A percentile compares a stretch with the other conserved stretches of the same genome.
Evolutionary conservation across 2,113 vertebrate species (phyloP).

Genomic region (Actenoides hombroni): DNA sequence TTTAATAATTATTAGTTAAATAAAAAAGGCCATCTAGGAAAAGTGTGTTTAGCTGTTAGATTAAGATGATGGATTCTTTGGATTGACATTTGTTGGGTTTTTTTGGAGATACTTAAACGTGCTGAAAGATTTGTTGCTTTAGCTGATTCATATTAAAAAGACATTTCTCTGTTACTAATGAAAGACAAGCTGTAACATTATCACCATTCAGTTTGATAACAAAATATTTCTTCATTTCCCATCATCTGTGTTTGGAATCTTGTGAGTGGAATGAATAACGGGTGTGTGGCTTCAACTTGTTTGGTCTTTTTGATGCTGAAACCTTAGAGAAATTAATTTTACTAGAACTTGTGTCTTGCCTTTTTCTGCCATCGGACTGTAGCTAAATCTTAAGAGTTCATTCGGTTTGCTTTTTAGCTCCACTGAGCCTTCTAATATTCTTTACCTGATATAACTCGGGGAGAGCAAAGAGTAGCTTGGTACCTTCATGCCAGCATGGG

Average conservation of each 20-base stretch:
- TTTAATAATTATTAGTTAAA: neutral
- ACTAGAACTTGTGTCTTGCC: neutral
- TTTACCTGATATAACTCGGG: neutral
- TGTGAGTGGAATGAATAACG: neutral
- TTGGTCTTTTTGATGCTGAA: neutral
- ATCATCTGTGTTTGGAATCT: neutral
- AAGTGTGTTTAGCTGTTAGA: neutral
- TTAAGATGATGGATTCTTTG: neutral
- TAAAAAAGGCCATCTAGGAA: neutral
- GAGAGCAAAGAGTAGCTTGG: neutral
- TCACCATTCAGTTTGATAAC: neutral
- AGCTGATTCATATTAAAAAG: neutral
- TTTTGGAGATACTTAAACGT: neutral
- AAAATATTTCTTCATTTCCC: neutral
- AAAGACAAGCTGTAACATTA: neutral
- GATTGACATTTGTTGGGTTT: neutral
- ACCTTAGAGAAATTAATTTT: neutral
- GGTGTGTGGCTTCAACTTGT: neutral
- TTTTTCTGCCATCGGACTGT: neutral
- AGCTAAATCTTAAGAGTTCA: neutral
- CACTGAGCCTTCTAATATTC: neutral
- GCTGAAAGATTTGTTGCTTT: too few relatives aligned
- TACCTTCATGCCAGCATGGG: fast-evolving
- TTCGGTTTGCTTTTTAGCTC: neutral
- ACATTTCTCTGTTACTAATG: neutral